A percentile compares a stretch with the other conserved stretches of the same genome.
phyloP scores from a whole-genome alignment of 2,888 invertebrate species.

The Bembecia ichneumoniformis region DNA sequence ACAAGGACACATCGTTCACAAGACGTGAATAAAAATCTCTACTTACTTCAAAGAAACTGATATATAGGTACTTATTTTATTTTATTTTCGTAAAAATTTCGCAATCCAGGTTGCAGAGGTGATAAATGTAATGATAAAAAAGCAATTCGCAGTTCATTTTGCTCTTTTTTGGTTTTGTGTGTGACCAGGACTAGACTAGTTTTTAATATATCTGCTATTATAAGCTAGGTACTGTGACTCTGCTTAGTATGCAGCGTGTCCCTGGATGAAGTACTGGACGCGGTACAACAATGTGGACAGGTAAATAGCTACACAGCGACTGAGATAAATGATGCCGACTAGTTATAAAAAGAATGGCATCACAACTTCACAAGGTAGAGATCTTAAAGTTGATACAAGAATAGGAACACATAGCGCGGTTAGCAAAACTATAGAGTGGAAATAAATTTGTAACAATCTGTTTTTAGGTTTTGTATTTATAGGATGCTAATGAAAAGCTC shows the following conservation, averaged over 20 bases:
- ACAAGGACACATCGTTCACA: conserved; percentile 23
- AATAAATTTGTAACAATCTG: no score
- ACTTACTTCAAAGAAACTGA: no score
- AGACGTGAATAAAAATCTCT: conserved; percentile 4
- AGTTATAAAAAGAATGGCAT: conserved; percentile 16
- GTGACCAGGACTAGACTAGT: conserved; percentile 24
- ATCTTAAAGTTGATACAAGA: background rate
- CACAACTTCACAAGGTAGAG: background rate
- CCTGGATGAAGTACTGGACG: conserved; percentile 22
- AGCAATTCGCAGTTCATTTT: no score
- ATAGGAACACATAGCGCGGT: no score
- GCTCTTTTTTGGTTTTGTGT: conserved; percentile 12
- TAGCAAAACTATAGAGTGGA: no score
- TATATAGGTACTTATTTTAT: no score
- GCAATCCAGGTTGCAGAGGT: no score
- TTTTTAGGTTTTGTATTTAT: background rate
- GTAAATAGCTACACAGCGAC: conserved; percentile 27
- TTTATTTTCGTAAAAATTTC: no score
- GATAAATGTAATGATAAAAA: no score
- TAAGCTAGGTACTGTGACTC: conserved; percentile 36
- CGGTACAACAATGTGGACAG: conserved; percentile 39
- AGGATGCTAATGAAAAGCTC: conserved; percentile 9
- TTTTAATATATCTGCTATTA: conserved; percentile 48
- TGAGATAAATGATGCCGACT: conserved; percentile 32
- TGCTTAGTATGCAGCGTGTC: conserved; percentile 46